phyloP scores from a whole-genome alignment of 2,888 invertebrate species.

The Cantharis nigra region DNA sequence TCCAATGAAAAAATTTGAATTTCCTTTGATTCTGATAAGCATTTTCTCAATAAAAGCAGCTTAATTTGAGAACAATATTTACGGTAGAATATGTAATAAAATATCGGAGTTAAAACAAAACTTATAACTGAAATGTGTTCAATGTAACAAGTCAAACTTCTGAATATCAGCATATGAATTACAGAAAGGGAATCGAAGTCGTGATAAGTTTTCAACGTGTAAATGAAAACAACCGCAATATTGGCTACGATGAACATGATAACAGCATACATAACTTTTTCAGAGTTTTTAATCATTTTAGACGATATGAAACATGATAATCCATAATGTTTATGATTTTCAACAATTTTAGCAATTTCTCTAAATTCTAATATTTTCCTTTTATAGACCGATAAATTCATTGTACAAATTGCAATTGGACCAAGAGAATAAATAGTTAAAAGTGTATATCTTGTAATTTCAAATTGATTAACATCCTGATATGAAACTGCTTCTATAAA shows the following conservation, averaged over 20 bases:
- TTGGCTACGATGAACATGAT: not conserved
- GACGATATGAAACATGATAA: not conserved
- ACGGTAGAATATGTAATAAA: not conserved
- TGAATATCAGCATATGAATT: not conserved
- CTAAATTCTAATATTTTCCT: not conserved
- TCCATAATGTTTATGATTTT: not conserved
- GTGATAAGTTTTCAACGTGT: not conserved
- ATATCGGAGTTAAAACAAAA: not conserved
- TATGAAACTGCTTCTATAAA: not conserved
- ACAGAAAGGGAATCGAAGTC: rapidly evolving
- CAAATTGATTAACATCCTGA: not conserved
- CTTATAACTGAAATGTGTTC: not conserved
- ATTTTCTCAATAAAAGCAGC: not conserved
- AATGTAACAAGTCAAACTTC: not conserved
- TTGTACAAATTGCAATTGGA: not conserved
- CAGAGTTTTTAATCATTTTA: not conserved
- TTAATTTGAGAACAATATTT: not conserved
- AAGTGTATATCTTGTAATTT: not conserved
- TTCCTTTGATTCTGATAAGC: not conserved
- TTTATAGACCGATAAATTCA: not conserved
- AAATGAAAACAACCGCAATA: not conserved
- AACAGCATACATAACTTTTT: not conserved
- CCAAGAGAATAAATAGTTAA: rapidly evolving
- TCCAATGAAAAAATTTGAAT: not conserved
- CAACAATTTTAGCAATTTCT: not conserved